A percentile compares a stretch with the other conserved stretches of the same genome.
These are phyloP conservation scores for Cylindroiulus punctatus DNA, from an alignment of 2,888 invertebrate species.

Conservation along the genomic window DNA sequence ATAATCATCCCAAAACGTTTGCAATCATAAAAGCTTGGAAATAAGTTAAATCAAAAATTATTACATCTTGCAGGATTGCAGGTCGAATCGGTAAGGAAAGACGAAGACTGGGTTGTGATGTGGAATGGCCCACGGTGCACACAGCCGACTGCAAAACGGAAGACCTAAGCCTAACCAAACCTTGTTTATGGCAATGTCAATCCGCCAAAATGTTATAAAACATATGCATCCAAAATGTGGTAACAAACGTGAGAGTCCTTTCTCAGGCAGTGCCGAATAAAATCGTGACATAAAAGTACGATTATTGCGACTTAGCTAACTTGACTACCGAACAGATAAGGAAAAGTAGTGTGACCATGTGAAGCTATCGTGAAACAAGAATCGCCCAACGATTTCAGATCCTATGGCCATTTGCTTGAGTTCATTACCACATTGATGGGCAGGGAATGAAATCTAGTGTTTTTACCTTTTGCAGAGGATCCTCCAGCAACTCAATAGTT, in stretches of 20 bases:
- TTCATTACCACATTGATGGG: too few species aligned
- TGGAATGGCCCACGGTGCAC: neutral
- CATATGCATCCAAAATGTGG: conserved; percentile 4
- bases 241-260: conserved; percentile 74
- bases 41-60: conserved; percentile 5
- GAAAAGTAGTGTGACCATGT: too few species aligned
- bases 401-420: too few species aligned
- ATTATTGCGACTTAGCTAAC: neutral
- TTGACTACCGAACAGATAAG: too few species aligned
- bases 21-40: neutral
- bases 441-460: too few species aligned
- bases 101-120: neutral
- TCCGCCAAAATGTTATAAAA: conserved; percentile 30
- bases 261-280: conserved; percentile 88
- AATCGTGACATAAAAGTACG: conserved; percentile 71
- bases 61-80: neutral
- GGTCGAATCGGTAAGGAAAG: neutral
- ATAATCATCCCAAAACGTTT: neutral
- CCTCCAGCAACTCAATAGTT: conserved; percentile 93
- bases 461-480: conserved; percentile 80
- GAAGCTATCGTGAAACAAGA: too few species aligned
- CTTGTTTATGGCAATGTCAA: conserved; percentile 16
- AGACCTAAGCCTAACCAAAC: conserved; percentile 12
- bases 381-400: too few species aligned
- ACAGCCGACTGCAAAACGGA: neutral